These are phyloP conservation scores for Pyrrhosoma nymphula DNA, from an alignment of 2,888 invertebrate species.

Conservation along the genomic window DNA sequence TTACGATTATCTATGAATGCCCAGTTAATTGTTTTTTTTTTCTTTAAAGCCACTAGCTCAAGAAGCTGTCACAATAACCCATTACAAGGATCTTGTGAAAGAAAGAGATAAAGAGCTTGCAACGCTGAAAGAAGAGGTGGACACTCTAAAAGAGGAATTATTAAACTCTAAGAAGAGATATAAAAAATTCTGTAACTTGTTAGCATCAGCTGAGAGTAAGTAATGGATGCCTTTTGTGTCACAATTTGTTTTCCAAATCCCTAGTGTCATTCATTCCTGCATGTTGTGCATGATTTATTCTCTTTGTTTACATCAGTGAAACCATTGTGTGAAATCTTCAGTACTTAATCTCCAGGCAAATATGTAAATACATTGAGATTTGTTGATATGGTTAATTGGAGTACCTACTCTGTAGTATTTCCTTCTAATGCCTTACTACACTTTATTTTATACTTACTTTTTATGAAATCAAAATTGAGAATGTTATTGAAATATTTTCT, in stretches of 20 bases:
- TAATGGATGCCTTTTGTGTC: constrained; percentile 71
- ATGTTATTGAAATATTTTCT: no score
- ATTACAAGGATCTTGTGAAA: constrained; percentile 82
- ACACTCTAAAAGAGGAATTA: constrained; percentile 82
- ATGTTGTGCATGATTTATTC: background rate
- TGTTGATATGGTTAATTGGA: no score
- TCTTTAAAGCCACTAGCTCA: constrained; percentile 79
- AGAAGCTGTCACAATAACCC: constrained; percentile 81
- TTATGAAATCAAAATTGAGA: no score
- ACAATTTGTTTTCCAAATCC: background rate
- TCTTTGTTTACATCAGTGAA: background rate
- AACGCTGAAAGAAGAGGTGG: constrained; percentile 79
- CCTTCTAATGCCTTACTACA: no score
- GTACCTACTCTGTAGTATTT: no score
- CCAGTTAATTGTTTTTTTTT: background rate
- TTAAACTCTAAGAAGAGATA: constrained; percentile 85
- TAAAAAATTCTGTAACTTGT: constrained; percentile 85
- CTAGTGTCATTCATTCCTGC: background rate
- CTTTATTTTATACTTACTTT: no score
- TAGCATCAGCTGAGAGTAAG: constrained; percentile 87
- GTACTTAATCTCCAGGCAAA: no score
- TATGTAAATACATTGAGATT: no score
- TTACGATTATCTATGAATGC: no score
- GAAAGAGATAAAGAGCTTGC: constrained; percentile 82
- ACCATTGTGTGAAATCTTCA: no score